phyloP scores from a whole-genome alignment of 1,140 invertebrate genomes.

The Euwallacea similis region DNA sequence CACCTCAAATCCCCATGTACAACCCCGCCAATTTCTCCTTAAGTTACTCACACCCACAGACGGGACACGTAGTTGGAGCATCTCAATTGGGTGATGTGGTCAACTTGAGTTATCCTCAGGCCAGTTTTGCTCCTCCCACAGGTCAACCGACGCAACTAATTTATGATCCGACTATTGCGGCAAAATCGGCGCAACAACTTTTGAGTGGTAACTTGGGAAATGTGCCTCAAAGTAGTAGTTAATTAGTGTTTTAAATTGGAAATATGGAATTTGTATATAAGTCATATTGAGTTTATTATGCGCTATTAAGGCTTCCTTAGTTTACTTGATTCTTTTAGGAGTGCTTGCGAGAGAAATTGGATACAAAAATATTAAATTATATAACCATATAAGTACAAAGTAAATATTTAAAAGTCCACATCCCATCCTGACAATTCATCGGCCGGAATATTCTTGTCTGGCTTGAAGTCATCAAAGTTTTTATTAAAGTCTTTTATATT shows the following conservation, averaged over 20 bases:
- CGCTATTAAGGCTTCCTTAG: too few species aligned
- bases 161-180: constrained; percentile 52
- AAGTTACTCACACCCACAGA: constrained; percentile 27
- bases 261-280: not conserved
- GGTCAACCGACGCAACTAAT: constrained; percentile 41
- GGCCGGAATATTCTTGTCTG: constrained; percentile 44
- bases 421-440: constrained; percentile 47
- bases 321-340: too few species aligned
- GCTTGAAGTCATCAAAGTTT: constrained; percentile 45
- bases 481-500: constrained; percentile 42
- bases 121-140: constrained; percentile 14
- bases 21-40: constrained; percentile 22
- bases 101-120: constrained; percentile 26
- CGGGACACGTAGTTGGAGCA: not conserved
- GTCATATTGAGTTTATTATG: not conserved
- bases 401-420: constrained; percentile 30
- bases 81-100: constrained; percentile 8
- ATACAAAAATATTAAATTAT: too few species aligned
- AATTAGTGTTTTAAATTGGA: not conserved
- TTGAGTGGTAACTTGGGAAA: constrained; percentile 42
- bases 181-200: constrained; percentile 51
- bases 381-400: not conserved
- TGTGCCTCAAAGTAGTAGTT: not conserved
- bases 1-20: constrained; percentile 26
- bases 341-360: not conserved